Percentiles rank a stretch among this genome's conserved stretches.
phyloP scores from a whole-genome alignment of 2,888 invertebrate genomes.

The Lasioglossum calceatum region DNA sequence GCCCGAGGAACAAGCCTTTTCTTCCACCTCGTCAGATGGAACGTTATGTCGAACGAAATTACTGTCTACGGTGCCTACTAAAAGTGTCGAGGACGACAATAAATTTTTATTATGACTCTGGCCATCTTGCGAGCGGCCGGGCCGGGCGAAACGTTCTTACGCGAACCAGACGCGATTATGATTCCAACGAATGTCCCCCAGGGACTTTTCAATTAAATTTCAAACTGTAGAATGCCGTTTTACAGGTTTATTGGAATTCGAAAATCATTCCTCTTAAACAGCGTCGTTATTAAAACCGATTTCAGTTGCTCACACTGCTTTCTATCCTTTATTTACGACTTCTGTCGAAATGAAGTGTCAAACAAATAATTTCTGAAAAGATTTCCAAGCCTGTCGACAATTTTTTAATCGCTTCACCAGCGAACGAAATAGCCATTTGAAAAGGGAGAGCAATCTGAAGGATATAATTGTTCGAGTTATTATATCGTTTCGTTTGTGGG shows the following conservation, averaged over 20 bases:
- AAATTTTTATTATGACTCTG: constrained; percentile 37
- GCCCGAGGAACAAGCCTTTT: constrained; percentile 72
- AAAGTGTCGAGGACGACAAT: constrained; percentile 37
- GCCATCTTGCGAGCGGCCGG: neutral
- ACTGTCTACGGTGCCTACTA: constrained; percentile 22
- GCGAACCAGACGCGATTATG: neutral
- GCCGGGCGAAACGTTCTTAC: neutral
- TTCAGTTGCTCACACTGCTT: neutral
- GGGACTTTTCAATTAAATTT: constrained; percentile 2
- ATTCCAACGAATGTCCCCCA: neutral
- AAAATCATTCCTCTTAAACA: neutral
- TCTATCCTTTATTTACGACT: neutral
- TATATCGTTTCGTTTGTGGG: neutral
- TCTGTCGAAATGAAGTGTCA: too few species aligned
- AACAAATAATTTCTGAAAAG: neutral
- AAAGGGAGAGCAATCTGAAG: neutral
- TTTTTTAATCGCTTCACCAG: neutral
- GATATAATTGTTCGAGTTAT: neutral
- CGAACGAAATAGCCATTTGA: neutral
- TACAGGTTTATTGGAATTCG: neutral
- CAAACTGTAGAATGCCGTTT: neutral
- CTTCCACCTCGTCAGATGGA: constrained; percentile 55
- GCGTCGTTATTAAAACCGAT: neutral
- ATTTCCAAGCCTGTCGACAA: neutral
- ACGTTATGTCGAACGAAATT: constrained; percentile 41